Percentiles rank a stretch among this genome's conserved stretches.
Conservation (phyloP, 1,140 invertebrate genomes). For the Cotesia glomerata region DNA sequence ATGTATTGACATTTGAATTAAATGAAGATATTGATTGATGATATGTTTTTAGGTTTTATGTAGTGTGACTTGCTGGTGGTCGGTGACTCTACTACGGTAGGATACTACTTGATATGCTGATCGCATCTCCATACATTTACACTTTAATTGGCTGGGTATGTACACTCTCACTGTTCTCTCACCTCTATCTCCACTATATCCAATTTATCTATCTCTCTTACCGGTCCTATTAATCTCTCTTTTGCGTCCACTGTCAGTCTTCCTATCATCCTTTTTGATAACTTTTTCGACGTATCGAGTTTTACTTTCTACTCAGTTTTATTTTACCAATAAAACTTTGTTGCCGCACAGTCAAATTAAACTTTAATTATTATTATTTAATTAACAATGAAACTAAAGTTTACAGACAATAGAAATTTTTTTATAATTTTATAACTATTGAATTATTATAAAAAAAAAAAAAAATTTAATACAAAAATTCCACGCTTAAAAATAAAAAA, state of each 20-base stretch:
- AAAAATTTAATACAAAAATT: no score
- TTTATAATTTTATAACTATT: no score
- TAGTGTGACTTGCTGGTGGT: conserved; percentile 41
- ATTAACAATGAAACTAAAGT: no score
- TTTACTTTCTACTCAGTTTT: background rate
- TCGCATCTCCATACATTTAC: conserved; percentile 59
- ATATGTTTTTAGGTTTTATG: conserved; percentile 42
- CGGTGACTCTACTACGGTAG: conserved; percentile 34
- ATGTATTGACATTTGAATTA: conserved; percentile 27
- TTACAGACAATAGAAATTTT: no score
- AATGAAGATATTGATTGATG: conserved; percentile 32
- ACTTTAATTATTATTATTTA: no score
- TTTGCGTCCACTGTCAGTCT: background rate
- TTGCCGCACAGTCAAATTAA: no score
- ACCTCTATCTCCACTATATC: background rate
- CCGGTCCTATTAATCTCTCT: conserved; percentile 8
- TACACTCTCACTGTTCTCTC: conserved; percentile 23
- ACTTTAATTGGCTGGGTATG: conserved; percentile 58
- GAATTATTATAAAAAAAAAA: no score
- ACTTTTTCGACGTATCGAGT: background rate
- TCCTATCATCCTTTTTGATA: conserved; percentile 12
- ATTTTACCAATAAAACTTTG: no score
- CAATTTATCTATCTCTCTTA: background rate
- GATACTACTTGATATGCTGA: conserved; percentile 49
- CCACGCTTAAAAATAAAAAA: no score